Base-by-base conservation (phyloP, 2,888 invertebrate genomes). In the Aphidius colemani region DNA sequence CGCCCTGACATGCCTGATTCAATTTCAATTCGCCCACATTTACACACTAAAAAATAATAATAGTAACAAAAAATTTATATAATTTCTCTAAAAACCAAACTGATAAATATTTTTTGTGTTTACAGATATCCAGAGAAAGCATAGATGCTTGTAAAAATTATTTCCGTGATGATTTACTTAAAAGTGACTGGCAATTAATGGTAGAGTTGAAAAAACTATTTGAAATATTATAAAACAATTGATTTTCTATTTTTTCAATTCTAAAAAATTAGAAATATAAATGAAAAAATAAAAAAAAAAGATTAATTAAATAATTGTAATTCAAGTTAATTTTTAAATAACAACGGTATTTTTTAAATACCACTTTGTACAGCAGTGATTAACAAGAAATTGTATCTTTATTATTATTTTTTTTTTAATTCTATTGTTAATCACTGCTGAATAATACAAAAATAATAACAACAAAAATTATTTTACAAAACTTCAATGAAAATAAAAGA, bases 141-240 rank as follows among this genome's bases (percentile, higher is more conserved):
- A 99, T 99, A 80, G 98, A 99, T 84, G 98, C 96, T 7, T 98
- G 98, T 85, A 99, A 99, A 85, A 94, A 98, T 76, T 96, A 98
- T 85, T 99, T 99, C 90, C 89, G 99, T 69, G 98, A 98, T 75
- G 99, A 99, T 83, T 88, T 99, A 76, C 85, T 92, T 78, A 99
- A 98, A 85, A 90, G 92, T 71, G 99, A 99, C 83, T 99, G 99
- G 99, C 94, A 95, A 81, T 85, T 99, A 69, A 96, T 99, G 92
- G 93, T 98, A 65, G 98, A 99, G 85, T 86, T 99, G 79, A 99
- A 99, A 86, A 98, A 98, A 84, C 86, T 92, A 76, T 97, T 99
- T 87, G 90, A 96, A 84, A 97, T 98, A 84, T 88, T 97, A 82
- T 97, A 93, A 74, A 68, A 18, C 46, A n/a, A 51, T 41, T 11